Base-by-base conservation (phyloP, 2,888 invertebrate genomes). In the Fragum sueziense region DNA sequence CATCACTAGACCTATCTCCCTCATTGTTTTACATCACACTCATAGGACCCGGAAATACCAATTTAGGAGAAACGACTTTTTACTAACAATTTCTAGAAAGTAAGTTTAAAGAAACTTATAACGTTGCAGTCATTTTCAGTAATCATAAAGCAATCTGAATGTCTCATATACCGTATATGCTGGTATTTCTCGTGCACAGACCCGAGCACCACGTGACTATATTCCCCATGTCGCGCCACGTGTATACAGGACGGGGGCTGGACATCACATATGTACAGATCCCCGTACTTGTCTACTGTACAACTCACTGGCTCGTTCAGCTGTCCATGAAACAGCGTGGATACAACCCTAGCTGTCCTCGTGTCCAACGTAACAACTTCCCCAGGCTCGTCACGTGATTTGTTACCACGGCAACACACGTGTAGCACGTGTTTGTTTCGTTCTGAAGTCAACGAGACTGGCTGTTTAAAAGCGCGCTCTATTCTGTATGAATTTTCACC, bases 221-320 rank as follows among this genome's bases (percentile, higher is more conserved):
- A 76, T 54, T 31, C 52, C 17, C 80, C 80, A 33, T 71, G 25
- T 14, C 62, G 51, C 1, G 37, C 27, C 11, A 80, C 47, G 51
- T 80, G 80, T 14, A 77, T 76, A 25, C 74, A 65, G 1, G 74
- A 51, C 0, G 76, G 74, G 0, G 80, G 74, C 29, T 80, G 52
- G 22, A 74, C 59, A 41, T 77, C 77, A 71, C 80, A 80, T 1
- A 80, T 68, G 41, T 74, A 80, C 9, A 80, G 67, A 52, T 62
- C 59, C 14, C 80, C 80, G 14, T 74, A 33, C 22, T 17, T 1
- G 31, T 80, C 80, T 20, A 47, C 9, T 14, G 80, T 47, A 31
- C 71, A 67, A 27, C 80, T 74, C 20, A 80, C 80, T 0, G 80
- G 80, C 27, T 77, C 70, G 25, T 71, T 57, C n/a, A 61, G 7